A percentile compares a stretch with the other conserved stretches of the same genome.
phyloP scores from a whole-genome alignment of 2,888 invertebrate species.

The Oscheius onirici region DNA sequence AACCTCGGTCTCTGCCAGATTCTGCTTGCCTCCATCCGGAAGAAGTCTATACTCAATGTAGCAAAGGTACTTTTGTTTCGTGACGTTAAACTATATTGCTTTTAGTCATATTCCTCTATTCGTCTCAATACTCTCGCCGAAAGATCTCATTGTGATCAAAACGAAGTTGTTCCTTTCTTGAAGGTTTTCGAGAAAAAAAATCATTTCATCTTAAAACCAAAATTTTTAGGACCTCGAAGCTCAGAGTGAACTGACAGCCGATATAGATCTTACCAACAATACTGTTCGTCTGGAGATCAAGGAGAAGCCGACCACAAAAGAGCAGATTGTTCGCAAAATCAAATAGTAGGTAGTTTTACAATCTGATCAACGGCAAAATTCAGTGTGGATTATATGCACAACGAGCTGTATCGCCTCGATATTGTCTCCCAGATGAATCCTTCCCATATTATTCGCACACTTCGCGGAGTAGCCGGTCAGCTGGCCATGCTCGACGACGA shows the following conservation, averaged over 20 bases:
- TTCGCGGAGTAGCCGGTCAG: slow-evolving; percentile 15
- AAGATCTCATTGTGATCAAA: slow-evolving; percentile 14
- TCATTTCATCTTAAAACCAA: neutral
- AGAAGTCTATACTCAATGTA: slow-evolving; percentile 41
- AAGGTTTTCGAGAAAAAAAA: neutral
- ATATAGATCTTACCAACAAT: neutral
- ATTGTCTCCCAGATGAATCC: slow-evolving; percentile 29
- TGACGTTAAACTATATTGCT: too few species aligned
- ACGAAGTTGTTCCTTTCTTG: slow-evolving; percentile 2
- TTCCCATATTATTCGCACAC: slow-evolving; percentile 18
- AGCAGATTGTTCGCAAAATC: neutral
- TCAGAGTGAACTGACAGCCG: slow-evolving; percentile 13
- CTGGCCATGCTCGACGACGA: slow-evolving; percentile 47
- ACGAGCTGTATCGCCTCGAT: slow-evolving; percentile 29
- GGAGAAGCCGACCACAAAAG: neutral
- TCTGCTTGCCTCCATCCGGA: slow-evolving; percentile 35
- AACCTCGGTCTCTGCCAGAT: slow-evolving; percentile 40
- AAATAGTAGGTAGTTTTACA: slow-evolving; percentile 7
- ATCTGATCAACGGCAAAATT: neutral
- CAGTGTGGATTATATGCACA: slow-evolving; percentile 37
- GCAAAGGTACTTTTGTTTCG: slow-evolving; percentile 37
- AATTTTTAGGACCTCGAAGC: neutral
- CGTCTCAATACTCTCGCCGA: slow-evolving; percentile 4
- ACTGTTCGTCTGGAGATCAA: neutral
- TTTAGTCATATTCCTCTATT: slow-evolving; percentile 30